Percentiles rank a stretch among this genome's conserved stretches.
These are phyloP conservation scores for Scaptomyza parva DNA, from an alignment of 2,888 invertebrate species.

Conservation along the genomic window DNA sequence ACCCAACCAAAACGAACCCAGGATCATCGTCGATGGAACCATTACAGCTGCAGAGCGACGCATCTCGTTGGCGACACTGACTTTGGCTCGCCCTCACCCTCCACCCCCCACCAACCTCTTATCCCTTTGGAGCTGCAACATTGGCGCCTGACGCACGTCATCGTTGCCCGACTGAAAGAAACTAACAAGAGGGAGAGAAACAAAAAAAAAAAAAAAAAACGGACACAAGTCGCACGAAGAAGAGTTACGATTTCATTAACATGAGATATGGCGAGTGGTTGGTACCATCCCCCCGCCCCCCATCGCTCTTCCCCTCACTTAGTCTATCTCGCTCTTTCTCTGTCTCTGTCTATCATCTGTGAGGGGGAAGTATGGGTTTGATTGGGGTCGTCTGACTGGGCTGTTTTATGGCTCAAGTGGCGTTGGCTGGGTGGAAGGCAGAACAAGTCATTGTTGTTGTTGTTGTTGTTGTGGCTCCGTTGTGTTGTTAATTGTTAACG, in stretches of 20 bases:
- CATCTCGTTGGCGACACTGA: conserved; percentile 17
- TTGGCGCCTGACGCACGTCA: conserved; percentile 46
- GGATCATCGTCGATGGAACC: too few species aligned
- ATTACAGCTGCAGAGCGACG: conserved; percentile 26
- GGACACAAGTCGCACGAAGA: conserved; percentile 73
- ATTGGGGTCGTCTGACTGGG: conserved; percentile 67
- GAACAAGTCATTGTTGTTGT: conserved; percentile 62
- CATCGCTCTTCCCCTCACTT: too few species aligned
- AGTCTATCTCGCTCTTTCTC: too few species aligned
- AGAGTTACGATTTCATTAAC: conserved; percentile 82
- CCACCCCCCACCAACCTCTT: not conserved
- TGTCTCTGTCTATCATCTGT: not conserved
- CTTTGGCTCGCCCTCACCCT: not conserved
- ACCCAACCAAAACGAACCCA: not conserved
- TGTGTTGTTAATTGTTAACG: conserved; percentile 72
- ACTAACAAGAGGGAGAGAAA: not conserved
- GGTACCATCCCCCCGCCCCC: not conserved
- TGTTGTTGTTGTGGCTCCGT: conserved; percentile 55
- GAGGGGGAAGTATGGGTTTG: conserved; percentile 15
- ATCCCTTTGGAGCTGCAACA: conserved; percentile 7
- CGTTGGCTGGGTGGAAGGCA: conserved; percentile 42
- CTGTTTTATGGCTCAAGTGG: conserved; percentile 75
- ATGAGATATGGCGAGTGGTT: conserved; percentile 78
- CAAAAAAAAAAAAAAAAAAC: conserved; percentile 47
- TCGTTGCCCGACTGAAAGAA: conserved; percentile 28